Evolutionary conservation across 2,888 invertebrate species (phyloP).

Genomic region (Cephus pygmeus): DNA sequence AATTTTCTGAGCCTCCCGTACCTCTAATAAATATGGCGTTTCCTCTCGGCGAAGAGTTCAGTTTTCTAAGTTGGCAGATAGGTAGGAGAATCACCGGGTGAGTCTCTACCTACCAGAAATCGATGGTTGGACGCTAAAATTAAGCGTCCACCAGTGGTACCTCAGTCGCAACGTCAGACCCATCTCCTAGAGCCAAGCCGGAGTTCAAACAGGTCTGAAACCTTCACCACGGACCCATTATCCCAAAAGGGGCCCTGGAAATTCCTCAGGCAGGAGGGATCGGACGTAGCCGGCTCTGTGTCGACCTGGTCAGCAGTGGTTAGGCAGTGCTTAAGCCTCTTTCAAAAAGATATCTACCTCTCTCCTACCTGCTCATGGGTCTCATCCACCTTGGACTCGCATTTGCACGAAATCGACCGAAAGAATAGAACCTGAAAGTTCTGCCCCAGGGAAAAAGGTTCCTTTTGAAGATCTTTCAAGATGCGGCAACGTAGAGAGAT

Average conservation of each 20-base stretch:
- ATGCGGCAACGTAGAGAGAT: neutral
- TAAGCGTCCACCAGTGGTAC: slow-evolving; percentile 1
- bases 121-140: neutral
- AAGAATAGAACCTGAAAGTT: slow-evolving; percentile 9
- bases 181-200: slow-evolving; percentile 4
- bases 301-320: neutral
- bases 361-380: slow-evolving; percentile 2
- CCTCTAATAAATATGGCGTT: neutral
- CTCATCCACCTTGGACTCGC: slow-evolving; percentile 4
- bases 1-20: neutral
- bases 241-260: slow-evolving; percentile 36
- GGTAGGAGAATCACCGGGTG: neutral
- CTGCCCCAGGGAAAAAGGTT: neutral
- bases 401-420: slow-evolving; percentile 17
- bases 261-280: slow-evolving; percentile 41
- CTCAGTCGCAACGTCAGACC: neutral
- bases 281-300: slow-evolving; percentile 20
- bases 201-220: slow-evolving; percentile 38
- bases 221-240: slow-evolving; percentile 38
- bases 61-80: neutral
- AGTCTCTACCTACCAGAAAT: neutral
- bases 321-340: slow-evolving; percentile 1
- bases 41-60: neutral
- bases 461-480: neutral
- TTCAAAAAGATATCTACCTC: slow-evolving; percentile 1